Conservation (phyloP, 2,888 invertebrate genomes). For the Pelosia muscerda region DNA sequence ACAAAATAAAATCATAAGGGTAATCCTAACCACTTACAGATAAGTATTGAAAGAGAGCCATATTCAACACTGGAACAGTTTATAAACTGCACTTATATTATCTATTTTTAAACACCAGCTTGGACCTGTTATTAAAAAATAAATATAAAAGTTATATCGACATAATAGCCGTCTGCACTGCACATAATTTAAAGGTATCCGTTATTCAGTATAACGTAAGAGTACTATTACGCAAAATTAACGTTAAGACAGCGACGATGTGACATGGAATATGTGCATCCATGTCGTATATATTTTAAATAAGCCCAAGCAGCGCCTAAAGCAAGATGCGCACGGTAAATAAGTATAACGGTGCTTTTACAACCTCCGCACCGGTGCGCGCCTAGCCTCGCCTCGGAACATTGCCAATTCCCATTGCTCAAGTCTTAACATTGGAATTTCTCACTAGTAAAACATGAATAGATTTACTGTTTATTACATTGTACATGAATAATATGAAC, state of each 20-base stretch:
- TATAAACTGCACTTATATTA: neutral
- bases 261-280: slow-evolving; percentile 35
- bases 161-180: neutral
- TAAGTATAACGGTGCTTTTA: slow-evolving; percentile 85
- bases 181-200: slow-evolving; percentile 7
- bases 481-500: slow-evolving; percentile 52
- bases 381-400: slow-evolving; percentile 77
- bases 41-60: neutral
- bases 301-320: slow-evolving; percentile 75
- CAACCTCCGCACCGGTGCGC: slow-evolving; percentile 76
- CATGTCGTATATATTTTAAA: slow-evolving; percentile 61
- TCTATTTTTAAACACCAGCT: neutral
- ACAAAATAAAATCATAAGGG: no score
- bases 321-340: slow-evolving; percentile 84
- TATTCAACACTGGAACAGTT: neutral
- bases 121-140: neutral
- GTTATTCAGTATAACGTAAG: slow-evolving; percentile 6
- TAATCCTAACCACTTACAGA: neutral
- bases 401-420: slow-evolving; percentile 85
- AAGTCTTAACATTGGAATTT: slow-evolving; percentile 81
- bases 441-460: slow-evolving; percentile 80
- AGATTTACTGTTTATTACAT: slow-evolving; percentile 73
- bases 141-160: neutral
- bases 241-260: slow-evolving; percentile 14
- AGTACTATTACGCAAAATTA: slow-evolving; percentile 16